Evolutionary conservation across 2,888 invertebrate species (phyloP).

Genomic region (Strigamia transsilvanica): DNA sequence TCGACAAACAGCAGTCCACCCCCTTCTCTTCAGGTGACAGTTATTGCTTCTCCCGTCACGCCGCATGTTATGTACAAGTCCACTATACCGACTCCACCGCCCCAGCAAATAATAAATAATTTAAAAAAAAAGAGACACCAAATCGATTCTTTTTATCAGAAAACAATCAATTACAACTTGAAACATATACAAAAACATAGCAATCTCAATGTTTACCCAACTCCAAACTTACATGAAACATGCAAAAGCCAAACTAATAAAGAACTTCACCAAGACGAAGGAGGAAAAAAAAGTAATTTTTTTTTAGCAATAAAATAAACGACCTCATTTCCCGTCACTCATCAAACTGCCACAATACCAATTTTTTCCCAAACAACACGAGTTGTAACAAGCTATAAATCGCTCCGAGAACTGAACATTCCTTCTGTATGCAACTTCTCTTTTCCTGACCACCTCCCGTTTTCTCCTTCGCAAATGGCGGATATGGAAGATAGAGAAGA

Average conservation of each 20-base stretch:
- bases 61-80: slow-evolving; percentile 36
- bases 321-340: slow-evolving; percentile 48
- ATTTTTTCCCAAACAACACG: slow-evolving; percentile 34
- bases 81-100: slow-evolving; percentile 21
- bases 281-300: background rate
- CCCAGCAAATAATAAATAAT: slow-evolving; percentile 1
- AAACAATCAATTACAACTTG: slow-evolving; percentile 33
- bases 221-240: slow-evolving; percentile 43
- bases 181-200: slow-evolving; percentile 12
- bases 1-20: slow-evolving; percentile 43
- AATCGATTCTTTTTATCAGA: slow-evolving; percentile 24
- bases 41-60: slow-evolving; percentile 41
- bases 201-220: slow-evolving; percentile 13
- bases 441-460: slow-evolving; percentile 43
- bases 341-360: slow-evolving; percentile 45
- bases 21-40: slow-evolving; percentile 41
- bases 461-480: slow-evolving; percentile 37
- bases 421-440: slow-evolving; percentile 48
- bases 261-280: background rate
- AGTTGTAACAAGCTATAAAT: slow-evolving; percentile 44
- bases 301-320: slow-evolving; percentile 38
- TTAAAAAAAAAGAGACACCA: background rate
- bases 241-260: slow-evolving; percentile 32
- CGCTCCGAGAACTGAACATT: slow-evolving; percentile 4
- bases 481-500: slow-evolving; percentile 42